A percentile compares a stretch with the other conserved stretches of the same genome.
These are phyloP conservation scores for Mythimna vitellina DNA, from an alignment of 2,888 invertebrate genomes.

Conservation along the genomic window DNA sequence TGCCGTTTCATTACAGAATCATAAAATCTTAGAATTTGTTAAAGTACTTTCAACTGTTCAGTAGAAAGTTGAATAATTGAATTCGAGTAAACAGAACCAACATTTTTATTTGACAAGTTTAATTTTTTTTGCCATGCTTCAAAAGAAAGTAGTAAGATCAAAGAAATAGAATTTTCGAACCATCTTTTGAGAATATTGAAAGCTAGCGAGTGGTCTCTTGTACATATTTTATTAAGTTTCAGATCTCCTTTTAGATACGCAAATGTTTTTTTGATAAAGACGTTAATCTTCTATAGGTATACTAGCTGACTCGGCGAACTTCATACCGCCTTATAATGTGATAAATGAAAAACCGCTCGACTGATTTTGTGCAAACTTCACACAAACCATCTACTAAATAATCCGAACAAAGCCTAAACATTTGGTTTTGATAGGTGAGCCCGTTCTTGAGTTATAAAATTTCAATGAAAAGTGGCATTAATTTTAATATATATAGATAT, in stretches of 20 bases:
- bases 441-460: no score
- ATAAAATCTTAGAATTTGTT: conserved; percentile 49
- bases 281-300: no score
- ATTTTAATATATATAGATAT: no score
- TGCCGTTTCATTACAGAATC: conserved; percentile 37
- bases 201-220: conserved; percentile 38
- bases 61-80: conserved; percentile 66
- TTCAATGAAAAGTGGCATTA: no score
- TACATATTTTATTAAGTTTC: conserved; percentile 42
- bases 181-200: conserved; percentile 64
- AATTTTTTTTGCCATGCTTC: conserved; percentile 56
- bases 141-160: conserved; percentile 67
- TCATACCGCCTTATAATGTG: no score
- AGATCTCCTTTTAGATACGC: conserved; percentile 11
- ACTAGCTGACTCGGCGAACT: no score
- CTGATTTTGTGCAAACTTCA: no score
- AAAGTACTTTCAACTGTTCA: conserved; percentile 54
- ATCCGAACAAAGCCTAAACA: no score
- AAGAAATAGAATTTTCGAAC: conserved; percentile 66
- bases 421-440: no score
- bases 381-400: no score
- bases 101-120: conserved; percentile 65
- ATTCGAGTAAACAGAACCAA: conserved; percentile 61
- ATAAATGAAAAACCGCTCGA: no score
- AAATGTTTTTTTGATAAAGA: conserved; percentile 9